Conservation (phyloP, 2,113 vertebrate species). For the Etheostoma cragini region DNA sequence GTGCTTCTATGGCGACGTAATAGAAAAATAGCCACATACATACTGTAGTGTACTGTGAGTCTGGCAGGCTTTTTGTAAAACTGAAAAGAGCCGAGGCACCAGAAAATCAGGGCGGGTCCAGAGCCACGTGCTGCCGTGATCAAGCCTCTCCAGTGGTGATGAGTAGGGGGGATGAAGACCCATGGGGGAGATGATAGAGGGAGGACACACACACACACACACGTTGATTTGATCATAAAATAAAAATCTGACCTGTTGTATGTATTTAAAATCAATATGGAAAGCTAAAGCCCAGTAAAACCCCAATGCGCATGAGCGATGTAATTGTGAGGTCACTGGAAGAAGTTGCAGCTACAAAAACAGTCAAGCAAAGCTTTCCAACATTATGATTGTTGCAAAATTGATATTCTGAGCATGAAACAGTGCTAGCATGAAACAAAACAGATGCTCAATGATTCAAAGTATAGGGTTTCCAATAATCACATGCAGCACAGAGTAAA, state of each 20-base stretch:
- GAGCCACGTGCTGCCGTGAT: background rate
- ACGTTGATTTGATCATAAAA: background rate
- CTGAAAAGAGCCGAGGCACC: background rate
- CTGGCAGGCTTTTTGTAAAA: background rate
- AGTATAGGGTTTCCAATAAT: background rate
- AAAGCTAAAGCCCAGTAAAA: background rate
- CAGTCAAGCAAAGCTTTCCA: background rate
- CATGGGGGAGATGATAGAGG: slow-evolving; percentile 32
- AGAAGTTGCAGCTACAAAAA: background rate
- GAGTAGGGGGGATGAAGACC: background rate
- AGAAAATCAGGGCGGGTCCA: background rate
- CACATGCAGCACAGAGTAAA: background rate
- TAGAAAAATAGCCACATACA: background rate
- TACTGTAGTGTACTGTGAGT: background rate
- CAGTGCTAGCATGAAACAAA: background rate
- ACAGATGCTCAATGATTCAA: slow-evolving; percentile 18
- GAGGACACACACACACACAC: background rate
- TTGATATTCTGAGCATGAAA: background rate
- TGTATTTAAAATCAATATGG: background rate
- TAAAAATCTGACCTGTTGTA: background rate
- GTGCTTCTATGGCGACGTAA: background rate
- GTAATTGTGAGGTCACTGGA: slow-evolving; percentile 15
- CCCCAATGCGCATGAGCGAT: slow-evolving; percentile 14
- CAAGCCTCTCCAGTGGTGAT: background rate
- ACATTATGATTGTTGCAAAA: background rate